Percentiles rank a stretch among this genome's conserved stretches.
Conservation (phyloP, 2,888 invertebrate genomes). For the Tachina fera region DNA sequence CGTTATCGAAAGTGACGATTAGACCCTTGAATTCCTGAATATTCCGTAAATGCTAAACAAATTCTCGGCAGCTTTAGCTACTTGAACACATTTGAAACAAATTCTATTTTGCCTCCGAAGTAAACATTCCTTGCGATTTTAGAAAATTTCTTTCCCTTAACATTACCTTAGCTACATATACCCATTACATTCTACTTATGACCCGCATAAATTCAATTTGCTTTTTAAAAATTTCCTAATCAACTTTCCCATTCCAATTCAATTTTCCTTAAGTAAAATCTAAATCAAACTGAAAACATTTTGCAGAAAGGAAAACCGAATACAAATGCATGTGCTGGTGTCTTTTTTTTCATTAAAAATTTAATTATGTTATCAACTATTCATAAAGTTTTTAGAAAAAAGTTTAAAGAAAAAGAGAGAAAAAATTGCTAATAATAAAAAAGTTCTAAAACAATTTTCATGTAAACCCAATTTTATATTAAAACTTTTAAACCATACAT, state of each 20-base stretch:
- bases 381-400: conserved; percentile 41
- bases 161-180: too few species aligned
- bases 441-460: conserved; percentile 38
- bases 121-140: too few species aligned
- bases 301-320: not conserved
- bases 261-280: not conserved
- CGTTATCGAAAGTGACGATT: too few species aligned
- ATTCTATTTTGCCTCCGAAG: too few species aligned
- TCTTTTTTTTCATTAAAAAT: not conserved
- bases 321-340: too few species aligned
- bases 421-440: not conserved
- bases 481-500: conserved; percentile 39
- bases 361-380: conserved; percentile 24
- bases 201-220: too few species aligned
- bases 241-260: not conserved
- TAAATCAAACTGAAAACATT: not conserved
- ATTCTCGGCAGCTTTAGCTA: too few species aligned
- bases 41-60: too few species aligned
- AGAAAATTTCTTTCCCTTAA: too few species aligned
- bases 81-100: too few species aligned
- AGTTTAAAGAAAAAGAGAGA: not conserved
- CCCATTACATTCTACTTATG: too few species aligned
- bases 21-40: too few species aligned
- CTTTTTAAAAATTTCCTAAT: not conserved
- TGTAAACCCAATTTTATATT: conserved; percentile 49